Evolutionary conservation across 2,113 vertebrate species (phyloP).

Genomic region (Rhea americana): DNA sequence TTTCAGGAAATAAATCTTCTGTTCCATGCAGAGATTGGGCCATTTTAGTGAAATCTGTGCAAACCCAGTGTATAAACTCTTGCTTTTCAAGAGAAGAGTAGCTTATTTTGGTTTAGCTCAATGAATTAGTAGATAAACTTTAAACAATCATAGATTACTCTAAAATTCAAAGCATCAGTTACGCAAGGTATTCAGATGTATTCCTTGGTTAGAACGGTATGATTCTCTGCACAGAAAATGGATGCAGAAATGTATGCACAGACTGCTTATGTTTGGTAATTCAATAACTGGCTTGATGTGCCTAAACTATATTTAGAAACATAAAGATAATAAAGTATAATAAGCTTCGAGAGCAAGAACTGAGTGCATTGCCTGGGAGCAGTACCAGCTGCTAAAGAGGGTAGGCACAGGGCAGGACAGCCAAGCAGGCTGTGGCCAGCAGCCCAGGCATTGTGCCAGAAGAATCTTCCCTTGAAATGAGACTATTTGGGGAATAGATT

Average conservation of each 20-base stretch:
- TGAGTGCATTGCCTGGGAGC: slow-evolving; percentile 2
- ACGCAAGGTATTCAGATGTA: background rate
- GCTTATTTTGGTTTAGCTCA: background rate
- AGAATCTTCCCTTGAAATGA: slow-evolving; percentile 49
- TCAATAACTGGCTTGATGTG: slow-evolving; percentile 30
- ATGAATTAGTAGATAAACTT: background rate
- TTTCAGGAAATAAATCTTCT: background rate
- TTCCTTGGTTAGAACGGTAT: background rate
- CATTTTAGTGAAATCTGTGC: background rate
- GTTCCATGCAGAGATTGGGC: background rate
- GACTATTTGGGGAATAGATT: slow-evolving; percentile 43
- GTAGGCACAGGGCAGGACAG: slow-evolving; percentile 23
- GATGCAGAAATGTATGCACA: background rate
- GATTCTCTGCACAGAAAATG: background rate
- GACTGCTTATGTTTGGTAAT: slow-evolving; percentile 19
- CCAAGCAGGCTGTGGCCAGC: slow-evolving; percentile 27
- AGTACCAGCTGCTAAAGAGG: slow-evolving; percentile 41
- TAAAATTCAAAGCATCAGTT: background rate
- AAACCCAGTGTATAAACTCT: background rate
- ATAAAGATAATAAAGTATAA: background rate
- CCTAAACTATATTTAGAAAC: slow-evolving; percentile 45
- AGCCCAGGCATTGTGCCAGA: slow-evolving; percentile 46
- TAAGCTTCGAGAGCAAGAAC: slow-evolving; percentile 4
- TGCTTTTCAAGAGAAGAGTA: background rate
- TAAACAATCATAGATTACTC: background rate